Conservation (phyloP, 2,113 vertebrate species). For the Willisornis vidua region DNA sequence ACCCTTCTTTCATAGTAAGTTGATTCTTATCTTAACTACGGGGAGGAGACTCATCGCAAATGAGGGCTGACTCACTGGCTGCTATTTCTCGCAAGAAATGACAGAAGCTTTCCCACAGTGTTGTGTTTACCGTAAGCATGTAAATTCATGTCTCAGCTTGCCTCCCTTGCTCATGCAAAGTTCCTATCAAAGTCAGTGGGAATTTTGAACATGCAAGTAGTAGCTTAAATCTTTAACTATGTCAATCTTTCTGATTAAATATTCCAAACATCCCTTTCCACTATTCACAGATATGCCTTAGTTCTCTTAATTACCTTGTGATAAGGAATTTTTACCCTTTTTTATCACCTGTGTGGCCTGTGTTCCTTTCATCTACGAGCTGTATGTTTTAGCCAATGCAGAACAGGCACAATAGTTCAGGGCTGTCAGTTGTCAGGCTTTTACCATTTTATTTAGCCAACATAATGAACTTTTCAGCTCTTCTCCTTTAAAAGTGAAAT, state of each 20-base stretch:
- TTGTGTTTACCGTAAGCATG: not conserved
- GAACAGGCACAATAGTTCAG: not conserved
- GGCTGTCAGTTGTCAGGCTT: not conserved
- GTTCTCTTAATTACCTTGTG: not conserved
- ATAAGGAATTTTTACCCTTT: not conserved
- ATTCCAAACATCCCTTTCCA: not conserved
- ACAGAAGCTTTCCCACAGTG: not conserved
- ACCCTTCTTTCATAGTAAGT: not conserved
- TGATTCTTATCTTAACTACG: not conserved
- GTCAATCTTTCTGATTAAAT: not conserved
- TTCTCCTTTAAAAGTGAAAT: not conserved
- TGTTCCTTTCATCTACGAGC: not conserved
- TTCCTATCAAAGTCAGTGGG: not conserved
- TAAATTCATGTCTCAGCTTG: not conserved
- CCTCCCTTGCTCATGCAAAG: not conserved
- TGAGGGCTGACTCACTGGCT: not conserved
- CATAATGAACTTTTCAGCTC: not conserved
- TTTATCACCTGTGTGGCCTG: fast-evolving
- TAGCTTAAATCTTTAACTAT: not conserved
- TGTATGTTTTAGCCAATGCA: not conserved
- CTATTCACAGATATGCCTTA: not conserved
- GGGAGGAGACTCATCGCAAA: not conserved
- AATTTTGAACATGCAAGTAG: not conserved
- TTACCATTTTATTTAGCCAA: not conserved
- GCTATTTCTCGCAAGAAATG: not conserved